Conservation (phyloP, 2,888 invertebrate species). For the Caenorhabditis japonica region DNA sequence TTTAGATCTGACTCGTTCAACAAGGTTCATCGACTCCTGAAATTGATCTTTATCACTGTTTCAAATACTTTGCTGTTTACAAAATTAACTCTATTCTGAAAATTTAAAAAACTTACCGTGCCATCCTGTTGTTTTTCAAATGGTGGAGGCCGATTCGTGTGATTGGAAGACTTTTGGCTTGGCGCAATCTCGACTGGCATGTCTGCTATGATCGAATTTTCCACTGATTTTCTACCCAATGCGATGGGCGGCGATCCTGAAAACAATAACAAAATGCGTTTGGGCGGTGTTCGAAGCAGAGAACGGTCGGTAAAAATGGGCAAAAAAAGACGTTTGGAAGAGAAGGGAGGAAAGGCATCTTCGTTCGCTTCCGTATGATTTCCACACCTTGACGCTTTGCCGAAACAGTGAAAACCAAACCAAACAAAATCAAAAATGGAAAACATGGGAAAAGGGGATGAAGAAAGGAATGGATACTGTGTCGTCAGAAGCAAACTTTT, state of each 20-base stretch:
- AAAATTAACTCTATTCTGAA: background rate
- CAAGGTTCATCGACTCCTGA: constrained; percentile 54
- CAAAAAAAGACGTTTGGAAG: too few relatives aligned
- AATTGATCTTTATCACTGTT: too few relatives aligned
- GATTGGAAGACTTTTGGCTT: constrained; percentile 53
- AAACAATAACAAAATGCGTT: constrained; percentile 7
- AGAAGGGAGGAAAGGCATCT: too few relatives aligned
- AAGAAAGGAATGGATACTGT: too few relatives aligned
- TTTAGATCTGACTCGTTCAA: constrained; percentile 59
- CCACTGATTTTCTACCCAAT: constrained; percentile 38
- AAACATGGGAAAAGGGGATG: constrained; percentile 24
- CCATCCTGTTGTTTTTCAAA: constrained; percentile 29
- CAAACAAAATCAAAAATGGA: constrained; percentile 1
- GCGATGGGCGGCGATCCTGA: constrained; percentile 54
- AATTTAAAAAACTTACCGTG: constrained; percentile 2
- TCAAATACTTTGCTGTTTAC: too few relatives aligned
- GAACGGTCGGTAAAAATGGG: constrained; percentile 5
- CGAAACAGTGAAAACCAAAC: constrained; percentile 19
- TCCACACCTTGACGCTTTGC: too few relatives aligned
- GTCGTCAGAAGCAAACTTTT: too few relatives aligned
- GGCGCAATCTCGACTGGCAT: constrained; percentile 49
- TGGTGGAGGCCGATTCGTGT: constrained; percentile 54
- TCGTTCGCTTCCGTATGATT: too few relatives aligned
- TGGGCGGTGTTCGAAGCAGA: background rate
- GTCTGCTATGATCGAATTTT: constrained; percentile 38